Conservation (phyloP, 2,797 vertebrate genomes). For the Florisuga fusca region DNA sequence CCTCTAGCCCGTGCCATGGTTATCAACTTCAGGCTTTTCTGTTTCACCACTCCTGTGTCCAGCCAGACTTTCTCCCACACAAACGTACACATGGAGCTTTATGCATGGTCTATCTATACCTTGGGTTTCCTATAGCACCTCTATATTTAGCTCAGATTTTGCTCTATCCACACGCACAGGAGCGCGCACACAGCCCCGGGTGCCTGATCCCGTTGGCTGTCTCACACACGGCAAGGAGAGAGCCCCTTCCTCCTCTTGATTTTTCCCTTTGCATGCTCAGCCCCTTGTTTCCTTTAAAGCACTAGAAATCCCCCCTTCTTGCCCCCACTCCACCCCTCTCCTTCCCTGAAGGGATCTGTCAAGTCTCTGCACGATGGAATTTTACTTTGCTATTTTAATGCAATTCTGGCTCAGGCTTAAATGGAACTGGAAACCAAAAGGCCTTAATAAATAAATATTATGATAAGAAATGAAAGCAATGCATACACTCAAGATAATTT, state of each 20-base stretch:
- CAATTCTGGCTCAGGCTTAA: conserved; percentile 83
- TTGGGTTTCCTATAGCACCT: conserved; percentile 44
- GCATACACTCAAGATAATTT: conserved; percentile 77
- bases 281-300: conserved; percentile 73
- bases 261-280: conserved; percentile 71
- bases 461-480: conserved; percentile 85
- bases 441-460: conserved; percentile 87
- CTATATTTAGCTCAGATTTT: conserved; percentile 50
- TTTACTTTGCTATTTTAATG: conserved; percentile 86
- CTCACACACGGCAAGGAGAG: conserved; percentile 66
- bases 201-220: neutral
- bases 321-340: conserved; percentile 74
- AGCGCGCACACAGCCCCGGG: conserved; percentile 16
- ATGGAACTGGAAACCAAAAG: conserved; percentile 83
- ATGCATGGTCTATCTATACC: conserved; percentile 46
- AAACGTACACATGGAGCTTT: neutral
- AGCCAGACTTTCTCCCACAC: neutral
- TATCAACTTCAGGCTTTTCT: conserved; percentile 11
- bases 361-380: conserved; percentile 81
- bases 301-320: conserved; percentile 62
- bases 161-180: neutral
- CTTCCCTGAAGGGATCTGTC: conserved; percentile 81
- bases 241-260: conserved; percentile 68
- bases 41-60: fast-evolving
- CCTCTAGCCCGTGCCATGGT: neutral